Evolutionary conservation across 23 tunicate genomes (phyloP).

Genomic region (Ciona savignyi): DNA sequence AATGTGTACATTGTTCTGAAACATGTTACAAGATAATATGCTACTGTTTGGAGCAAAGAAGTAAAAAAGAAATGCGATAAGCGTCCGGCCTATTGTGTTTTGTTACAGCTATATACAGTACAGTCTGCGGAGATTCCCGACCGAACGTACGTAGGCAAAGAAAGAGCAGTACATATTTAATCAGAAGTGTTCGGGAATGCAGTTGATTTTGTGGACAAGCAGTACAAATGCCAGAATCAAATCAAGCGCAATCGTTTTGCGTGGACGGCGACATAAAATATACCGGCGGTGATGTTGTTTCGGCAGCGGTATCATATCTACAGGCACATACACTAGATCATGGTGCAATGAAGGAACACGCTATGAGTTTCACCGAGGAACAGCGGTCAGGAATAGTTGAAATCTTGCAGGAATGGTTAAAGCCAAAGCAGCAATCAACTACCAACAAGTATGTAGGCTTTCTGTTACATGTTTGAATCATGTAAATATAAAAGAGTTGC

Average conservation of each 20-base stretch:
- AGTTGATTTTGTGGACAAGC: no score
- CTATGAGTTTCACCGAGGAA: slow-evolving; percentile 23
- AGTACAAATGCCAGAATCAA: slow-evolving; percentile 17
- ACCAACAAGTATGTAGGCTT: slow-evolving; percentile 13
- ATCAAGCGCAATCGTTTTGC: slow-evolving; percentile 63
- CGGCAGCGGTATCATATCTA: slow-evolving; percentile 50
- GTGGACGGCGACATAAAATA: slow-evolving; percentile 83
- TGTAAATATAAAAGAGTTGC: no score
- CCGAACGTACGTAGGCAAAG: no score
- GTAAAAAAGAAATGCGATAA: background rate
- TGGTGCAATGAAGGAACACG: slow-evolving; percentile 21
- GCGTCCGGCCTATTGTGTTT: background rate
- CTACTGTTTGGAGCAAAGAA: background rate
- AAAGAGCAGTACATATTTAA: no score
- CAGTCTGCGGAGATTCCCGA: no score
- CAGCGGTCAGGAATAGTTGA: slow-evolving; percentile 17
- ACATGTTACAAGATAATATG: background rate
- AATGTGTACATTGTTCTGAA: background rate
- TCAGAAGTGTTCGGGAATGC: no score
- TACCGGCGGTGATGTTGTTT: slow-evolving; percentile 27
- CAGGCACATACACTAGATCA: slow-evolving; percentile 55
- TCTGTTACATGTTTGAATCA: background rate
- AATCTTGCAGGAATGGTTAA: slow-evolving; percentile 51
- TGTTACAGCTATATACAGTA: background rate
- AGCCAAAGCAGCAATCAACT: slow-evolving; percentile 20